Percentiles rank a stretch among this genome's conserved stretches.
phyloP scores from a whole-genome alignment of 37 sponge, comb jelly and placozoan genomes.

The Tethya wilhelma region DNA sequence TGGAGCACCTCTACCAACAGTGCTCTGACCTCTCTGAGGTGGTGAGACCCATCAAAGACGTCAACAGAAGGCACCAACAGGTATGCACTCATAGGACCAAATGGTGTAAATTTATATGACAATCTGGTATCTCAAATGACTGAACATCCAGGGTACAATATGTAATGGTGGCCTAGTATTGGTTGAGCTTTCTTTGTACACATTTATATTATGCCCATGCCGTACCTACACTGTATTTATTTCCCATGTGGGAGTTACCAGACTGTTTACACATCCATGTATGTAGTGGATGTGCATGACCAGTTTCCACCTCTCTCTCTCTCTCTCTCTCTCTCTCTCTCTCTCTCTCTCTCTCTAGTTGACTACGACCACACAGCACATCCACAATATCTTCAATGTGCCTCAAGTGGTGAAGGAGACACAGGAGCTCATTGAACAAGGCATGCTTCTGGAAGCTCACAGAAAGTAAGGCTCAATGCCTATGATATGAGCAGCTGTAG shows the following conservation, averaged over 20 bases:
- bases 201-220: too few species aligned
- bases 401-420: conserved; percentile 63
- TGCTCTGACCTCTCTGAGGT: conserved; percentile 71
- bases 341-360: conserved; percentile 72
- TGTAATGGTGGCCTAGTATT: too few species aligned
- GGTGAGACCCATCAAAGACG: conserved; percentile 74
- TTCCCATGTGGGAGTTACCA: too few species aligned
- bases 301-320: background rate
- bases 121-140: too few species aligned
- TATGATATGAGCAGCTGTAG: background rate
- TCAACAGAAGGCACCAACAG: conserved; percentile 68
- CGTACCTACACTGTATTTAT: too few species aligned
- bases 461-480: conserved; percentile 41
- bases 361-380: conserved; percentile 70
- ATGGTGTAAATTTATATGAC: background rate
- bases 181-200: too few species aligned
- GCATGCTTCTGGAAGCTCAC: conserved; percentile 70
- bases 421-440: conserved; percentile 54
- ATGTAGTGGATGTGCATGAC: background rate
- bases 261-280: too few species aligned
- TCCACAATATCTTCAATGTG: conserved; percentile 86
- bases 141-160: too few species aligned
- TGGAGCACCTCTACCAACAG: conserved; percentile 57
- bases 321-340: background rate
- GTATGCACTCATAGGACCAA: conserved; percentile 23